Base-by-base conservation (phyloP, 2,888 invertebrate genomes). In the Hipparchia semele region DNA sequence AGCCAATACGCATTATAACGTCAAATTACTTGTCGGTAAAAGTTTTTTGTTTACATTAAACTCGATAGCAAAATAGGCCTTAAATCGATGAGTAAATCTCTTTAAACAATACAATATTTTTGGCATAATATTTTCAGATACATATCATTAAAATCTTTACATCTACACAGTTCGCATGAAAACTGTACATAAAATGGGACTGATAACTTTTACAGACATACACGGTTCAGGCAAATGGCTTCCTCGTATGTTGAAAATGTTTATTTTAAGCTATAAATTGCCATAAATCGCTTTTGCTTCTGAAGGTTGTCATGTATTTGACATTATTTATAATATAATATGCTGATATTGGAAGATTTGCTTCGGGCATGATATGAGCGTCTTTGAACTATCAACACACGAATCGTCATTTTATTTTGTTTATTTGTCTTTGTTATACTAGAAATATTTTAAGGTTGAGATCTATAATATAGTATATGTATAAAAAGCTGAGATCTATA, bases 201-300 rank as follows among this genome's bases (percentile, higher is more conserved):
- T 71, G 69, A 66, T 71, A 70, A 74, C 58, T 56, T 58, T 68
- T 68, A 46, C 46, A 23, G 33, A 46, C 49, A 49, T 60, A 51
- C 58, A 46, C 58, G 68, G 49, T 59, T 62, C 72, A 72, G 56
- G 68, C 49, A 13, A 58, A 72, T 68, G 46, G 49, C 68, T 68
- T 61, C 62, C 64, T 51, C 49, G 23, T 23, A 59, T 65, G 51
- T 58, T 51, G 66, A 54, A 76, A 77, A 77, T 74, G 76, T 72
- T 73, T 73, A 75, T 75, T 77, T 73, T 65, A 65, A 72, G 56
- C 66, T 68, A 64, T 74, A 75, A 65, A 65, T 33, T 4, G 45
- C 54, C 1, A 67, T 56, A 45, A 77, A 77, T 77, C 71, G 72
- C 71, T 73, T 75, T 75, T 76, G 75, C 73, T 76, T 72, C 56